Evolutionary conservation across 2,797 vertebrate species (phyloP).

Genomic region (Sebastes trivittatus): DNA sequence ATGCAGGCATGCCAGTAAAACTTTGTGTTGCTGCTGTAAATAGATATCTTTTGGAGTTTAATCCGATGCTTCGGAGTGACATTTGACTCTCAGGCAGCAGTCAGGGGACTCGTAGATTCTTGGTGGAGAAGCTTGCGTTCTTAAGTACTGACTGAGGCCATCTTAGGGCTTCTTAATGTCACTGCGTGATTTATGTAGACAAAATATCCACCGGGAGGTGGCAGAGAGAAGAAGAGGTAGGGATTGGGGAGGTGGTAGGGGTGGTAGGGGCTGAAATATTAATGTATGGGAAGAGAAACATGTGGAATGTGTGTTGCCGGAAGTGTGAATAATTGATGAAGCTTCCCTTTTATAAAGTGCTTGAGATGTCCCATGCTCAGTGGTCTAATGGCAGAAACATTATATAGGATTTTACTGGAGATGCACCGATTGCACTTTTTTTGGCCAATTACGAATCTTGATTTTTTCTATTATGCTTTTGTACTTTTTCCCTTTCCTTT

Average conservation of each 20-base stretch:
- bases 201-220: constrained; percentile 74
- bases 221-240: constrained; percentile 37
- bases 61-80: constrained; percentile 23
- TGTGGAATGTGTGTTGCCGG: constrained; percentile 73
- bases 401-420: constrained; percentile 20
- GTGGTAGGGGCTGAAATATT: constrained; percentile 75
- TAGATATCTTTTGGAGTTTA: constrained; percentile 8
- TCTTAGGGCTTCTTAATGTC: constrained; percentile 76
- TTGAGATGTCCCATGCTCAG: constrained; percentile 64
- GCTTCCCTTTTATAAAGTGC: constrained; percentile 72
- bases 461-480: not conserved
- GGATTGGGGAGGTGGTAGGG: not conserved
- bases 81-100: constrained; percentile 22
- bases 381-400: constrained; percentile 58
- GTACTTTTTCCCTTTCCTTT: too few species aligned
- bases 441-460: not conserved
- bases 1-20: not conserved
- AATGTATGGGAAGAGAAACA: constrained; percentile 77
- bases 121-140: not conserved
- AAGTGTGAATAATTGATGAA: constrained; percentile 82
- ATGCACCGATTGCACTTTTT: not conserved
- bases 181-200: constrained; percentile 77
- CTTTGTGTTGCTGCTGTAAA: not conserved
- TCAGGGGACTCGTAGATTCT: constrained; percentile 19
- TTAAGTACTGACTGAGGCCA: constrained; percentile 69